Base-by-base conservation (phyloP, 2,888 invertebrate species). In the Nephrotoma guestfalica region DNA sequence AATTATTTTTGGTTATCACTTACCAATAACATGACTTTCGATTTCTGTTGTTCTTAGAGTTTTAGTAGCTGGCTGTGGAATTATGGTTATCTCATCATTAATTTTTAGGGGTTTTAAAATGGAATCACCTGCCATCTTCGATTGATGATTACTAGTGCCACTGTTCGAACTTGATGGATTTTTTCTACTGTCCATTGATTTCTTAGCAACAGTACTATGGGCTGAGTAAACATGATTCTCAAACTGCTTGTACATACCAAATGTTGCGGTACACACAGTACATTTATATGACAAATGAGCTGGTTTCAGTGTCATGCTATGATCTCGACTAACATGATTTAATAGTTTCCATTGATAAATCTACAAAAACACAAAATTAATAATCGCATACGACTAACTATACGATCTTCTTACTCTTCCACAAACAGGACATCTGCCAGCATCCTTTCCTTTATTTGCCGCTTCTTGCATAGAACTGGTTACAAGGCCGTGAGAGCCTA, bases 391-490 rank as follows among this genome's bases (percentile, higher is more conserved):
- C 71, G 6, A 87, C 18, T 86, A 51, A 41, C 85, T 83, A 7
- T 57, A 5, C 0, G 71, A 86, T 86, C 40, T 71, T 91, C 94
- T 93, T 91, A 98, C 97, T 92, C 97, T 95, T 91, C 97, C 97
- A 92, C 98, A 98, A 86, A 97, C 96, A 87, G 98, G 98, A 93
- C 98, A 98, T 88, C 98, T 93, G 87, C 98, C 98, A 86, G 97
- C 96, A 91, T 98, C 98, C 91, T 97, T 97, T 89, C 97, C 97
- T 91, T 96, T 97, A 91, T 98, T 98, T 83, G 98, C 98, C 85
- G 98, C 97, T 90, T 97, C 97, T 90, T 98, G 97, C 97, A 98
- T 97, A 89, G 97, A 97, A 88, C 97, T 97, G 87, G 98, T 98
- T 51, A 98, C 98, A 87, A 98, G 94, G 84, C 98, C 98, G 90